These are phyloP conservation scores for Malurus splendens DNA, from an alignment of 2,797 vertebrate genomes.

Conservation along the genomic window DNA sequence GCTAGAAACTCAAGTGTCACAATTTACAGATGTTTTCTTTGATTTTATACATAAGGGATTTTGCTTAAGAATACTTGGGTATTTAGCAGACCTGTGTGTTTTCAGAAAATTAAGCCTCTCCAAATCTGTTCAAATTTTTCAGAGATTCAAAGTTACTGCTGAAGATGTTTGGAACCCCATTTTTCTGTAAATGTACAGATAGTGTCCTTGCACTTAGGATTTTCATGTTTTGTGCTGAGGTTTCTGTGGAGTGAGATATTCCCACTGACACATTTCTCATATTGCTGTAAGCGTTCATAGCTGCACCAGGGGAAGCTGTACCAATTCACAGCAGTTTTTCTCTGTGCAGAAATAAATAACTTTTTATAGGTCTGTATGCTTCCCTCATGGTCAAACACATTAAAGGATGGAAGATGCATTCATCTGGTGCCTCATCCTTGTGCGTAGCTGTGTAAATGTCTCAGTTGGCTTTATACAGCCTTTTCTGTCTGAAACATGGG, in stretches of 20 bases:
- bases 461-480: neutral
- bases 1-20: neutral
- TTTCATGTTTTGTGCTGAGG: neutral
- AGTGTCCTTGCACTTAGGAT: neutral
- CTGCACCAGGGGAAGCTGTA: neutral
- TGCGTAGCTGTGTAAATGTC: neutral
- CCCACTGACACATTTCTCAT: neutral
- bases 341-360: neutral
- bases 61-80: neutral
- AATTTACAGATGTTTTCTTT: neutral
- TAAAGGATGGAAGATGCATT: neutral
- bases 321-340: neutral
- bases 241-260: neutral
- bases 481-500: neutral
- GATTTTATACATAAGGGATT: neutral
- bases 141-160: neutral
- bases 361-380: neutral
- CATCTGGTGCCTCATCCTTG: neutral
- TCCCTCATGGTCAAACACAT: neutral
- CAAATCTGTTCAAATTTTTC: neutral
- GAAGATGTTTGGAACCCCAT: neutral
- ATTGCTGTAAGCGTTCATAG: neutral
- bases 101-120: neutral
- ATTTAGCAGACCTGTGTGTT: neutral
- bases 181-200: neutral